phyloP scores from a whole-genome alignment of 2,797 vertebrate genomes.

The Myotis myotis region DNA sequence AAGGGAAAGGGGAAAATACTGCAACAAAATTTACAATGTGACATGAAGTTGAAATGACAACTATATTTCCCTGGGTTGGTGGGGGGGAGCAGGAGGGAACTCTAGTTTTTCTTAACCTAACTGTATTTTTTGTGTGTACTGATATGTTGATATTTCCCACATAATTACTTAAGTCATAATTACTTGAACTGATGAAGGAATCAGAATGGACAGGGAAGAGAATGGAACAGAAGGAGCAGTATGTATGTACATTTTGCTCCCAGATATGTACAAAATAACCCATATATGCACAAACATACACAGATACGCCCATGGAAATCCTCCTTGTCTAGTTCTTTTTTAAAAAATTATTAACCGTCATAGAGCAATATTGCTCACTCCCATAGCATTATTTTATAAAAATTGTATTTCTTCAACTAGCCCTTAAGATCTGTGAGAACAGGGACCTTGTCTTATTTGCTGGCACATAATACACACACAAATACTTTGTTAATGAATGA shows the following conservation, averaged over 20 bases:
- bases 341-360: not conserved
- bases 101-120: conserved; percentile 21
- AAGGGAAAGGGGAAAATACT: not conserved
- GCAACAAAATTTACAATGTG: not conserved
- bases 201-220: not conserved
- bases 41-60: not conserved
- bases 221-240: not conserved
- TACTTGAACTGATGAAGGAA: not conserved
- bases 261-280: not conserved
- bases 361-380: not conserved
- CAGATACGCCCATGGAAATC: not conserved
- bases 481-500: not conserved
- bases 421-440: not conserved
- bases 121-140: not conserved
- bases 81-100: too few species aligned
- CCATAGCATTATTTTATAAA: not conserved
- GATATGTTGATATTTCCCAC: conserved; percentile 10
- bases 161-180: not conserved
- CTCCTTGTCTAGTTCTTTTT: not conserved
- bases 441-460: not conserved
- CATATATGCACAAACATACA: not conserved
- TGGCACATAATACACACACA: not conserved
- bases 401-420: not conserved
- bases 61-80: not conserved
- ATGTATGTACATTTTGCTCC: not conserved